Base-by-base conservation (phyloP, 2,888 invertebrate species). In the Drosophila anomalata region DNA sequence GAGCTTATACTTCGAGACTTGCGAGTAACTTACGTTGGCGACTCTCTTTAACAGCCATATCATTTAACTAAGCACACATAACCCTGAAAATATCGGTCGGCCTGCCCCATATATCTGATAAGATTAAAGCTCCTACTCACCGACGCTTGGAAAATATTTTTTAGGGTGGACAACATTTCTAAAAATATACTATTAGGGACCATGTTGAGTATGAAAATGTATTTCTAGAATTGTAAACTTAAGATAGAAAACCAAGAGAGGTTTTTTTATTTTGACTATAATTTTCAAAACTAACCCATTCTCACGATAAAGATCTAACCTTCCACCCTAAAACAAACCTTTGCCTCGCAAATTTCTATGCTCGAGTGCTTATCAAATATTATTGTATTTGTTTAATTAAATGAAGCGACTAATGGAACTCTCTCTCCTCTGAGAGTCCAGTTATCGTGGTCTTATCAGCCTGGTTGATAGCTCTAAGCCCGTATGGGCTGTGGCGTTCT, bases 391-490 rank as follows among this genome's bases (percentile, higher is more conserved):
- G 17, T 20, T 44, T 36, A 36, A 63, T 50, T 50, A 29, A 44
- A 50, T 51, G 22, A 12, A 6, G 20, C 44, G 22, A 20, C 17
- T 33, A 24, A 33, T 48, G n/a, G 4, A 31, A n/a, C 46, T 4
- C 7, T 11, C 59, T 59, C 46, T 29, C 14, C 31, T 11, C 7
- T 50, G 20, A 17, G 48, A 41, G 17, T 26, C 68, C 76, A 74
- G 74, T 71, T 87, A 74, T 72, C 77, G 14, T 44, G 17, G 22
- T 33, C 50, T 76, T 87, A 81, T 84, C 85, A 68, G 75, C 8
- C 24, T 24, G 39, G 46, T 61, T 31, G 67, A 47, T 67, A 65
- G 17, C 56, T 58, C 59, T 73, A 85, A 82, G 77, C 82, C 72
- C 53, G 42, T 61, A 48, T 68, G 72, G 78, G 66, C 72, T 72